Percentiles rank a stretch among this genome's conserved stretches.
Conservation (phyloP, 2,113 vertebrate species). For the Forbesichthys agassizii region DNA sequence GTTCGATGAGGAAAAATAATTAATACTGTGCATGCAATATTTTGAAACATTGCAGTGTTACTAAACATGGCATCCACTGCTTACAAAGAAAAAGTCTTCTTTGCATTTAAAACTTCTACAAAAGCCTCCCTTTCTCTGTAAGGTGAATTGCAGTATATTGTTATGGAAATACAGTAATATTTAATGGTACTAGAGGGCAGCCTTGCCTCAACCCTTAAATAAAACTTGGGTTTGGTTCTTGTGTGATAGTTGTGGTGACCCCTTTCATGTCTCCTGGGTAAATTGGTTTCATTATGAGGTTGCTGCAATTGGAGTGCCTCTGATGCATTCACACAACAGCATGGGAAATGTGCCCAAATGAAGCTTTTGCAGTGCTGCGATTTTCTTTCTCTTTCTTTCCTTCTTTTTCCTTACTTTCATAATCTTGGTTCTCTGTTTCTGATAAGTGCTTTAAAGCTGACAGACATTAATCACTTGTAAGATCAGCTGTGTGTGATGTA, state of each 20-base stretch:
- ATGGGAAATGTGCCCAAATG: too few relatives aligned
- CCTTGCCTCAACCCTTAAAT: not conserved
- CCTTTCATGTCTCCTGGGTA: not conserved
- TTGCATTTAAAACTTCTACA: too few relatives aligned
- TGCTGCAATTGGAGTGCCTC: not conserved
- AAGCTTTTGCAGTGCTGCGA: too few relatives aligned
- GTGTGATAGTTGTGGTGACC: not conserved
- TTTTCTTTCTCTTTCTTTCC: too few relatives aligned
- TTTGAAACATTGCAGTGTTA: too few relatives aligned
- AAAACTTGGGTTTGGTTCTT: not conserved
- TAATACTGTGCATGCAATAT: too few relatives aligned
- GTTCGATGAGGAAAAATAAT: too few relatives aligned
- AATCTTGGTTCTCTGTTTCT: too few relatives aligned
- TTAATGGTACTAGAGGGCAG: not conserved
- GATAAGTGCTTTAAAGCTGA: too few relatives aligned
- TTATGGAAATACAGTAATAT: not conserved
- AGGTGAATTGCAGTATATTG: not conserved
- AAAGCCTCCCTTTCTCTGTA: not conserved
- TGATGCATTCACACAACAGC: not conserved
- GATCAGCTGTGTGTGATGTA: constrained; percentile 41
- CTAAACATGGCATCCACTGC: too few relatives aligned
- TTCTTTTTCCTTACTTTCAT: too few relatives aligned
- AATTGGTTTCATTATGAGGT: not conserved
- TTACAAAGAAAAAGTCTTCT: too few relatives aligned
- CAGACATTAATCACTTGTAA: not conserved